Base-by-base conservation (phyloP, 2,113 vertebrate genomes). In the Hippotragus niger region DNA sequence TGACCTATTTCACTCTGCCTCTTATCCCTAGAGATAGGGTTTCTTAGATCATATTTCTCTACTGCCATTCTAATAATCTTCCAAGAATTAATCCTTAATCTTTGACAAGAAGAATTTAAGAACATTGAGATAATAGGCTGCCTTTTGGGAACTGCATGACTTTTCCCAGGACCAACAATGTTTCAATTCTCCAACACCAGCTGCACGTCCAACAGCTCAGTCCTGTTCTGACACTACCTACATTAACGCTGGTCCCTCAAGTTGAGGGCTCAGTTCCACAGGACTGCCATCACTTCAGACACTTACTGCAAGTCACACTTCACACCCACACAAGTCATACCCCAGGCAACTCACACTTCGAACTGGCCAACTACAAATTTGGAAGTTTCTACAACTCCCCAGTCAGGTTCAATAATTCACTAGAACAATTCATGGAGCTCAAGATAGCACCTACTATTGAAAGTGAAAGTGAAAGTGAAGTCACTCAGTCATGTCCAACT, bases 151-250 rank as follows among this genome's bases (percentile, higher is more conserved):
- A 58, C 3, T 74, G 36, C 60, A 5, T 53, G 33, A 5, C 25
- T 25, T 60, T 64, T 19, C 2, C n/a, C 19, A 33, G 21, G 1
- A 64, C 25, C 47, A 80, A 29, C n/a, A 43, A 7, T 23, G 33
- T 17, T 80, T 78, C 55, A 67, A 1, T 78, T 57, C 40, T 43
- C 15, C 21, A 60, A n/a, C 25, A 12, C 53, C 36, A 31, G 12
- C 3, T 1, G 1, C 64, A 10, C 4, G 8, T n/a, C 50, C 11
- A 15, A 25, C 0, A 27, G 16, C 43, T 55, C 13, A 27, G 1
- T 33, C 36, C 52, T 33, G 3, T 29, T 45, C 31, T 13, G 7
- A 90, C 9, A 19, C 52, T 3, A 33, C 52, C 52, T 55, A 85
- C 33, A 2, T 64, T 52, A 55, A 29, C 4, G 23, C 43, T 78